A percentile compares a stretch with the other conserved stretches of the same genome.
phyloP scores from a whole-genome alignment of 2,888 invertebrate genomes.

The Macropis europaea region DNA sequence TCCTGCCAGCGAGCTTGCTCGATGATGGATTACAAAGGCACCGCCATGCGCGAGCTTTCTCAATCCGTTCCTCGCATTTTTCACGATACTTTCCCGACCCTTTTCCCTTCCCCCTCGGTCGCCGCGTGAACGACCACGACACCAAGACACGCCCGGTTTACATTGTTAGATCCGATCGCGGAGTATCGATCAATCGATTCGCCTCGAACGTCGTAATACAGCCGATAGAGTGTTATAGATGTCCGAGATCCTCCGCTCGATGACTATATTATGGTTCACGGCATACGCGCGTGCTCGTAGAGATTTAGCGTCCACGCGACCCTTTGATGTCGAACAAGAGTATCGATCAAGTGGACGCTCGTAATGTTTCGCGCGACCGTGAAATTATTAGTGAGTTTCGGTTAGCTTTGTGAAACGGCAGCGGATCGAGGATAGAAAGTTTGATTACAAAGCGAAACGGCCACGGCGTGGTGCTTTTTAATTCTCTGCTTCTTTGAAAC shows the following conservation, averaged over 20 bases:
- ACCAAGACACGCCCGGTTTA: conserved; percentile 38
- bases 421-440: conserved; percentile 11
- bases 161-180: conserved; percentile 38
- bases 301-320: neutral
- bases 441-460: conserved; percentile 16
- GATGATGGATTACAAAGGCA: conserved; percentile 61
- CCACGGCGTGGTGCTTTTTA: neutral
- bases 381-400: conserved; percentile 15
- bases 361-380: neutral
- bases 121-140: conserved; percentile 1
- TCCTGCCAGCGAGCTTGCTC: conserved; percentile 13
- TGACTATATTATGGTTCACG: conserved; percentile 20
- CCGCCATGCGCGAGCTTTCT: conserved; percentile 11
- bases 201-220: conserved; percentile 6
- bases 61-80: conserved; percentile 16
- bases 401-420: conserved; percentile 9
- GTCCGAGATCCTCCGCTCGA: neutral
- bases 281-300: neutral
- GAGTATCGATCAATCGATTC: conserved; percentile 18
- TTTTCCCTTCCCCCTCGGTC: neutral
- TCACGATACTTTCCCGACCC: neutral
- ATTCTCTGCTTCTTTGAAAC: neutral
- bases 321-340: neutral
- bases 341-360: neutral
- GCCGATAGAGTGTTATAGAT: neutral